Conservation (phyloP, 2,113 vertebrate species). For the Aptenodytes forsteri region DNA sequence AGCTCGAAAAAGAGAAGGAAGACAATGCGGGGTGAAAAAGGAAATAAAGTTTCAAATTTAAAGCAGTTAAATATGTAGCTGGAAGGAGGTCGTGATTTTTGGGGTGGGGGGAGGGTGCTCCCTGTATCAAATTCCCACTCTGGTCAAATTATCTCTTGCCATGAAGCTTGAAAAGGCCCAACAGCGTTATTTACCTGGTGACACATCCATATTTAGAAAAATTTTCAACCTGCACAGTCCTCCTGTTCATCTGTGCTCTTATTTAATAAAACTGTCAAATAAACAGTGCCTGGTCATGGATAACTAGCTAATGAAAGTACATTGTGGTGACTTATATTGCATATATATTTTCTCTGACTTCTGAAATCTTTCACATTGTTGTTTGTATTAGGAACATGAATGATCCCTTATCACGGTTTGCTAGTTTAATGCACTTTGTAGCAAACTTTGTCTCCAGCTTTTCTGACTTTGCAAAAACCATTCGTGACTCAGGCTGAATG, state of each 20-base stretch:
- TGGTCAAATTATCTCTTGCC: neutral
- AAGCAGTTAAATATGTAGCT: neutral
- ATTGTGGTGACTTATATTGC: neutral
- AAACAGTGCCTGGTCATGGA: neutral
- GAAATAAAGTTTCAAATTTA: neutral
- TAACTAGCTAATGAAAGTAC: neutral
- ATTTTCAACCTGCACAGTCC: neutral
- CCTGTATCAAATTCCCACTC: neutral
- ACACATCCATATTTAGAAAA: neutral
- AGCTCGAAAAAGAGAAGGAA: neutral
- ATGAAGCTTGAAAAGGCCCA: neutral
- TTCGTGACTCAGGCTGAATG: neutral
- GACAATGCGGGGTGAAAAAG: neutral
- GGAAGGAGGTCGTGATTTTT: neutral
- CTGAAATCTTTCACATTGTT: neutral
- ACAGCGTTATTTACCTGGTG: neutral
- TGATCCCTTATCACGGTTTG: neutral
- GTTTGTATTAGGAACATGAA: neutral
- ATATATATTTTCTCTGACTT: neutral
- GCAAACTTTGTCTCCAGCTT: neutral
- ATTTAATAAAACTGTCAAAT: neutral
- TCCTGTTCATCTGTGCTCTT: neutral
- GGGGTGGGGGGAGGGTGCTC: neutral
- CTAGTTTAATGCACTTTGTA: neutral
- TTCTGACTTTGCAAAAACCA: neutral